Percentiles rank a stretch among this genome's conserved stretches.
Evolutionary conservation across 2,888 invertebrate genomes (phyloP).

Genomic region (Acleris cristana): DNA sequence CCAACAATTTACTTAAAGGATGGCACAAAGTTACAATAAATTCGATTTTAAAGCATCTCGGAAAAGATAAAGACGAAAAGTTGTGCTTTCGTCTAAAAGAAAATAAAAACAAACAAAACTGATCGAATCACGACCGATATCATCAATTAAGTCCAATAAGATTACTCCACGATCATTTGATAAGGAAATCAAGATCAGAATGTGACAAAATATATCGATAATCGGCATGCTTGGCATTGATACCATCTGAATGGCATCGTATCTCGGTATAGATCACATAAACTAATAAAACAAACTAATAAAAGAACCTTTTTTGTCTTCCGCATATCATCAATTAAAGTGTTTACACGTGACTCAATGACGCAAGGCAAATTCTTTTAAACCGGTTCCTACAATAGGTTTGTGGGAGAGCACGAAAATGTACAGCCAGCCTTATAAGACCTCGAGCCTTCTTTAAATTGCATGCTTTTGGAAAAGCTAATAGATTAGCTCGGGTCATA

Average conservation of each 20-base stretch:
- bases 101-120: too few species aligned
- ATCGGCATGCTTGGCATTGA: not conserved
- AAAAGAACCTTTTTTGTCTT: slow-evolving; percentile 72
- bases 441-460: slow-evolving; percentile 49
- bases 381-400: slow-evolving; percentile 75
- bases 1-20: too few species aligned
- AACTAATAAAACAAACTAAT: slow-evolving; percentile 62
- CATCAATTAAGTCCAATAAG: too few species aligned
- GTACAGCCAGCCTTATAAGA: slow-evolving; percentile 65
- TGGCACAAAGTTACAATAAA: too few species aligned
- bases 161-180: not conserved
- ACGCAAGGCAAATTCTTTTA: slow-evolving; percentile 73
- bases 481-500: slow-evolving; percentile 52
- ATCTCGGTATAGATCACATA: slow-evolving; percentile 50
- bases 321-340: slow-evolving; percentile 81
- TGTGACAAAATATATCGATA: not conserved
- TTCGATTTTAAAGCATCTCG: too few species aligned
- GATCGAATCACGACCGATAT: too few species aligned
- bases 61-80: too few species aligned
- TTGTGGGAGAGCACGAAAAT: slow-evolving; percentile 71
- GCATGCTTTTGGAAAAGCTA: slow-evolving; percentile 41
- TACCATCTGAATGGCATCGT: slow-evolving; percentile 45
- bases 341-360: slow-evolving; percentile 78
- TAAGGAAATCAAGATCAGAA: not conserved
- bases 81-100: too few species aligned